A percentile compares a stretch with the other conserved stretches of the same genome.
Conservation (phyloP, 1,140 invertebrate genomes). For the Rhagoletis zephyria region DNA sequence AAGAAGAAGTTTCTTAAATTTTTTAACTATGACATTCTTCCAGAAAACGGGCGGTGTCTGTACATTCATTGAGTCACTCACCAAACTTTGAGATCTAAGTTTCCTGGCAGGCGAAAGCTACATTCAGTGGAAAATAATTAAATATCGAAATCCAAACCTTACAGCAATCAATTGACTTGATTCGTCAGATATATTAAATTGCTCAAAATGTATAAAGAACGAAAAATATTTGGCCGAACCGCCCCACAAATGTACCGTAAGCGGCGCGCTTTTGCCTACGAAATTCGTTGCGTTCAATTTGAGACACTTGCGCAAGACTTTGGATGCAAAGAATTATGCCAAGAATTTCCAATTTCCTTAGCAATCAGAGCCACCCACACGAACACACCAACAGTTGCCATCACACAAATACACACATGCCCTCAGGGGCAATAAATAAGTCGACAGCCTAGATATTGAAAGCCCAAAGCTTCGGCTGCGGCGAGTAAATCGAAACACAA, state of each 20-base stretch:
- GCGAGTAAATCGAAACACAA: neutral
- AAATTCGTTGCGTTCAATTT: neutral
- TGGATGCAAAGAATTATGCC: neutral
- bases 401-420: neutral
- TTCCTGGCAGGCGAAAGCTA: no score
- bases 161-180: neutral
- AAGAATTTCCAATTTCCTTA: constrained; percentile 25
- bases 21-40: no score
- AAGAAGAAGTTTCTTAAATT: no score
- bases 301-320: neutral
- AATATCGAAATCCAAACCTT: neutral
- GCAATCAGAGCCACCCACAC: constrained; percentile 10
- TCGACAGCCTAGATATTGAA: neutral
- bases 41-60: no score
- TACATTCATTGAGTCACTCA: no score
- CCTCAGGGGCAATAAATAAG: constrained; percentile 35
- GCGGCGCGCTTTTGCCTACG: neutral
- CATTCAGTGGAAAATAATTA: neutral
- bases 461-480: neutral
- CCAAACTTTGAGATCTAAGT: no score
- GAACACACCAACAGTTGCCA: neutral
- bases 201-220: neutral
- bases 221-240: neutral
- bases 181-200: neutral
- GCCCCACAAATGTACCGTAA: neutral